Conservation (phyloP, 2,113 vertebrate species). For the Oncorhynchus clarkii region DNA sequence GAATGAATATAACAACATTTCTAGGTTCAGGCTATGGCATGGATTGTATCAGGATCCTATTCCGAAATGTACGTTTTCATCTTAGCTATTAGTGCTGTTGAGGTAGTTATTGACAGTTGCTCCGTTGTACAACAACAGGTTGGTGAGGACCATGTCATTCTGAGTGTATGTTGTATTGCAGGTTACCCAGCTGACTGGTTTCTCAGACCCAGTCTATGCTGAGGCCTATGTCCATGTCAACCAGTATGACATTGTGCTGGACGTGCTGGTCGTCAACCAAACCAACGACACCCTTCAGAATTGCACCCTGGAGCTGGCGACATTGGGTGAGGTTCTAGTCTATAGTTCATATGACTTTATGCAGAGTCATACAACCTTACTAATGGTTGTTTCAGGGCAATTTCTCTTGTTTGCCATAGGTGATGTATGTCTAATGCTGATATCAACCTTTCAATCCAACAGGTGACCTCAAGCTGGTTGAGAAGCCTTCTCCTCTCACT, state of each 20-base stretch:
- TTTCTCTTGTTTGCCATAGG: neutral
- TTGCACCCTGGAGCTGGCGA: slow-evolving; percentile 94
- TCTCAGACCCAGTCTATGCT: slow-evolving; percentile 97
- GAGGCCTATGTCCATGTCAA: slow-evolving; percentile 98
- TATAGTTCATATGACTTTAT: neutral
- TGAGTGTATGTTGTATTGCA: slow-evolving; percentile 43
- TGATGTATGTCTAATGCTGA: neutral
- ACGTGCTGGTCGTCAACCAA: slow-evolving; percentile 97
- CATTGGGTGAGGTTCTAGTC: slow-evolving; percentile 79
- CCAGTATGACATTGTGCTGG: slow-evolving; percentile 97
- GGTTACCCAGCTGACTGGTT: slow-evolving; percentile 97
- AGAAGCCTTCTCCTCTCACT: slow-evolving; percentile 96
- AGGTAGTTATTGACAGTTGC: no score
- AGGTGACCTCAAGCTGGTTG: slow-evolving; percentile 98
- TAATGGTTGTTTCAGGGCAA: neutral
- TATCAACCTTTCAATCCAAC: slow-evolving; percentile 2
- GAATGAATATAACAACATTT: no score
- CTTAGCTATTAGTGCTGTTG: no score
- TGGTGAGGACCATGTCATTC: no score
- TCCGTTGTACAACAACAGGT: no score
- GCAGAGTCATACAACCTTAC: no score
- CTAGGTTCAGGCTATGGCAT: no score
- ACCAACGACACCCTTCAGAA: slow-evolving; percentile 97
- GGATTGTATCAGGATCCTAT: no score
- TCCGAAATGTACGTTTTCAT: no score